phyloP scores from a whole-genome alignment of 30 jellyfish, hydroid and myxozoan genomes.

The Pseudorhiza aurosa region DNA sequence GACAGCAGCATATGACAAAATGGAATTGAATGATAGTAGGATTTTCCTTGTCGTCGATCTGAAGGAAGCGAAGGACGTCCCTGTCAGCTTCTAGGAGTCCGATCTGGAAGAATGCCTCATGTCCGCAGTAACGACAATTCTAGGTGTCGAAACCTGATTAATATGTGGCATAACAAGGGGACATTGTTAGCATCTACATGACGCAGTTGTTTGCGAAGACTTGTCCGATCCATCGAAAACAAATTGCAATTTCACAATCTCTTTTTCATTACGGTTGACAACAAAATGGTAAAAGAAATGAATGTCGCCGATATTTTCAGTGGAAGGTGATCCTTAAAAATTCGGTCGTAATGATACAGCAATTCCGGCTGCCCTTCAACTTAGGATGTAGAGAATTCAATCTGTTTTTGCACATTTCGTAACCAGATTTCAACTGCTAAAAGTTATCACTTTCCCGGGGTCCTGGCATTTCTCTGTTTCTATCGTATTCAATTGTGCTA shows the following conservation, averaged over 20 bases:
- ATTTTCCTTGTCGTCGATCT: constrained; percentile 41
- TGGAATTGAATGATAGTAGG: constrained; percentile 22
- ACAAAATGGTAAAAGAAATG: constrained; percentile 24
- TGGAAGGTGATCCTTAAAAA: constrained; percentile 7
- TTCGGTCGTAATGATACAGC: background rate
- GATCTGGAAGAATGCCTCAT: constrained; percentile 35
- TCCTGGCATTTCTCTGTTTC: constrained; percentile 12
- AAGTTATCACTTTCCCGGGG: constrained; percentile 31
- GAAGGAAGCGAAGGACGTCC: constrained; percentile 28
- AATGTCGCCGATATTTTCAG: background rate
- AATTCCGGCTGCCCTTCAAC: constrained; percentile 14
- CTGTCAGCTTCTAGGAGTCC: constrained; percentile 31
- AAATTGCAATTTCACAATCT: constrained; percentile 20
- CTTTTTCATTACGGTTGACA: constrained; percentile 25
- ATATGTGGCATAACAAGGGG: constrained; percentile 1
- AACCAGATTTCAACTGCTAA: constrained; percentile 28
- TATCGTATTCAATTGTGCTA: constrained; percentile 34
- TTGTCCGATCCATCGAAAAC: constrained; percentile 53
- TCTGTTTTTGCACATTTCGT: constrained; percentile 12
- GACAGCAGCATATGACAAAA: no score
- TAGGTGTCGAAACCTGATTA: constrained; percentile 5
- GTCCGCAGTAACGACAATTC: constrained; percentile 16
- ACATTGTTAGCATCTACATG: constrained; percentile 8
- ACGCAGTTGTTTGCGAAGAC: background rate
- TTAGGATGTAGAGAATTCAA: constrained; percentile 2